A percentile compares a stretch with the other conserved stretches of the same genome.
phyloP scores from a whole-genome alignment of 2,888 invertebrate species.

The Macaria liturata region DNA sequence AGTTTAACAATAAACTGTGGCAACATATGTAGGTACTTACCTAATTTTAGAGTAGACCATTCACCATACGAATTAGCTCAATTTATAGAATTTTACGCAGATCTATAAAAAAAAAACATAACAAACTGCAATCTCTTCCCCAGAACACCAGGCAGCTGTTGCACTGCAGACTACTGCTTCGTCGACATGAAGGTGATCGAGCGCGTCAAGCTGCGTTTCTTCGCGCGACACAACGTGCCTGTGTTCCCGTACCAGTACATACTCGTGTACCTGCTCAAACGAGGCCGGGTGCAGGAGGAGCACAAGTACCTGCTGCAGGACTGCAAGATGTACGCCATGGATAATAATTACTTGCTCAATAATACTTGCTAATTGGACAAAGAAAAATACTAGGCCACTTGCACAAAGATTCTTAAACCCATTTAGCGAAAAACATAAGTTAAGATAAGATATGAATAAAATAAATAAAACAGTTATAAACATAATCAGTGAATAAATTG shows the following conservation, averaged over 20 bases:
- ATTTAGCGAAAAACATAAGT: too few relatives aligned
- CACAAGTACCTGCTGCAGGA: slow-evolving; percentile 74
- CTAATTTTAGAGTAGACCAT: too few relatives aligned
- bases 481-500: too few relatives aligned
- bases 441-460: too few relatives aligned
- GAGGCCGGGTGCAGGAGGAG: slow-evolving; percentile 69
- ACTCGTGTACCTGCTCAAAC: slow-evolving; percentile 66
- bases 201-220: slow-evolving; percentile 70
- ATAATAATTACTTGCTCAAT: slow-evolving; percentile 66
- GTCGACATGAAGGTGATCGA: slow-evolving; percentile 79
- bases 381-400: too few relatives aligned
- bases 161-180: slow-evolving; percentile 75
- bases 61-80: too few relatives aligned
- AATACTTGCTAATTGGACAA: slow-evolving; percentile 70
- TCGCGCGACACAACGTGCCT: slow-evolving; percentile 74
- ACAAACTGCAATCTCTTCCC: background rate
- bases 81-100: too few relatives aligned
- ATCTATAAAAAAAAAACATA: too few relatives aligned
- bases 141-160: slow-evolving; percentile 77
- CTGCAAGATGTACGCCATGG: slow-evolving; percentile 59
- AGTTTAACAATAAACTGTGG: too few relatives aligned
- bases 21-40: too few relatives aligned
- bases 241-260: slow-evolving; percentile 78
- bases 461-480: too few relatives aligned
- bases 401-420: too few relatives aligned